Percentiles rank a stretch among this genome's conserved stretches.
phyloP scores from a whole-genome alignment of 2,888 invertebrate genomes.

The Dasypogon diadema region DNA sequence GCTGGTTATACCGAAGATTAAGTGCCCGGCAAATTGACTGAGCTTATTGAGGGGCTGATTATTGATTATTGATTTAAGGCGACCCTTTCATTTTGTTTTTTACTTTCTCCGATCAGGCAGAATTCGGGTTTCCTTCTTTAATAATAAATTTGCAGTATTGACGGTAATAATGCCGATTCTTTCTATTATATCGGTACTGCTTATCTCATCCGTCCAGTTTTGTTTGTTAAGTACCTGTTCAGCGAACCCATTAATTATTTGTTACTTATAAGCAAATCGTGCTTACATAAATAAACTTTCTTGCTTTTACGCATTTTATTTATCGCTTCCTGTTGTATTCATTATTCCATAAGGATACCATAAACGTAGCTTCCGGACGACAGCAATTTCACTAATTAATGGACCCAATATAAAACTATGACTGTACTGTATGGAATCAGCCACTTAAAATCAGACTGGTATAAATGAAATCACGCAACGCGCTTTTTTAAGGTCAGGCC shows the following conservation, averaged over 20 bases:
- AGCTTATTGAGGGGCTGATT: conserved; percentile 33
- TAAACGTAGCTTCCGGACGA: conserved; percentile 24
- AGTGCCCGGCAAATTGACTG: conserved; percentile 26
- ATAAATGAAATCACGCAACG: conserved; percentile 12
- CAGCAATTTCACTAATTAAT: conserved; percentile 19
- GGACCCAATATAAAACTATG: conserved; percentile 11
- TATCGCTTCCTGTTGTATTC: conserved; percentile 6
- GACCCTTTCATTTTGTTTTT: not conserved
- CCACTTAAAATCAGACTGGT: conserved; percentile 12
- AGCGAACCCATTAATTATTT: too few relatives aligned
- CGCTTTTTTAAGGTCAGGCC: too few relatives aligned
- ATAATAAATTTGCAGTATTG: too few relatives aligned
- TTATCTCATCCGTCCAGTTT: too few relatives aligned
- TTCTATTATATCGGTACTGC: too few relatives aligned
- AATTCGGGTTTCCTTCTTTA: not conserved
- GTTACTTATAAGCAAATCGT: not conserved
- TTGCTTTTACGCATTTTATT: not conserved
- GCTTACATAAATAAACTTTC: not conserved
- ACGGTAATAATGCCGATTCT: too few relatives aligned
- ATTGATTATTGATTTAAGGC: conserved; percentile 29
- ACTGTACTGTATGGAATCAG: conserved; percentile 13
- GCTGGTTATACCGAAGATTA: conserved; percentile 15
- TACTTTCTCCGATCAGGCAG: conserved; percentile 1
- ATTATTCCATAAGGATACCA: conserved; percentile 12
- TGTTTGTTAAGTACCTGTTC: too few relatives aligned